Evolutionary conservation across 92 coral and sea anemone species (phyloP).

Genomic region (Zoanthus solanderi): DNA sequence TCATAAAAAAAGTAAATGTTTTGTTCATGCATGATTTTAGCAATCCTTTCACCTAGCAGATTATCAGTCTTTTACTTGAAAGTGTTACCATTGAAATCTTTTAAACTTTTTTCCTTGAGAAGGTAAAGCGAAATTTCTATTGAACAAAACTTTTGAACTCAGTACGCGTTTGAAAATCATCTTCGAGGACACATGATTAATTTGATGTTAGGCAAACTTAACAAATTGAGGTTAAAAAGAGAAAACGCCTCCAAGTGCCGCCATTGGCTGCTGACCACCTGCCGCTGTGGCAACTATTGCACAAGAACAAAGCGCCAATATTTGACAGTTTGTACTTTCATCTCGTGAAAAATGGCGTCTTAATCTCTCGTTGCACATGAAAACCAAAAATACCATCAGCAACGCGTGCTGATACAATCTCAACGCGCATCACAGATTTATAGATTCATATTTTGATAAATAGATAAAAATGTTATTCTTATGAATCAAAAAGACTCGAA

Average conservation of each 20-base stretch:
- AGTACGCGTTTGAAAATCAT: background rate
- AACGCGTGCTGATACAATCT: background rate
- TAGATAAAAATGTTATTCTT: background rate
- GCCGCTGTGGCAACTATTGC: background rate
- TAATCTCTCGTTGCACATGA: background rate
- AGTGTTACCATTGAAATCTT: background rate
- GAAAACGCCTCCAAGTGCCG: slow-evolving; percentile 1
- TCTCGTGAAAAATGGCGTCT: background rate
- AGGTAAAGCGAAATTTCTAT: background rate
- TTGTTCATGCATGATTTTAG: too few species aligned
- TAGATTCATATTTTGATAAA: background rate
- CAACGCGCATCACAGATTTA: background rate
- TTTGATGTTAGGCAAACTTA: background rate
- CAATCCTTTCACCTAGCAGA: background rate
- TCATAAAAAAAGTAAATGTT: too few species aligned
- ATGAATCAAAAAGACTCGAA: background rate
- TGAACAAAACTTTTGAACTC: slow-evolving; percentile 16
- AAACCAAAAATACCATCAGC: background rate
- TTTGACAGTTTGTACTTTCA: background rate
- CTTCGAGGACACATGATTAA: background rate
- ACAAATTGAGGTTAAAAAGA: background rate
- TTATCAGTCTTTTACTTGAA: background rate
- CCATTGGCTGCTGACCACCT: slow-evolving; percentile 28
- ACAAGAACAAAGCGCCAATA: slow-evolving; percentile 9
- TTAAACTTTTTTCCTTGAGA: background rate